These are phyloP conservation scores for Hybognathus amarus DNA, from an alignment of 2,797 vertebrate species.

Conservation along the genomic window DNA sequence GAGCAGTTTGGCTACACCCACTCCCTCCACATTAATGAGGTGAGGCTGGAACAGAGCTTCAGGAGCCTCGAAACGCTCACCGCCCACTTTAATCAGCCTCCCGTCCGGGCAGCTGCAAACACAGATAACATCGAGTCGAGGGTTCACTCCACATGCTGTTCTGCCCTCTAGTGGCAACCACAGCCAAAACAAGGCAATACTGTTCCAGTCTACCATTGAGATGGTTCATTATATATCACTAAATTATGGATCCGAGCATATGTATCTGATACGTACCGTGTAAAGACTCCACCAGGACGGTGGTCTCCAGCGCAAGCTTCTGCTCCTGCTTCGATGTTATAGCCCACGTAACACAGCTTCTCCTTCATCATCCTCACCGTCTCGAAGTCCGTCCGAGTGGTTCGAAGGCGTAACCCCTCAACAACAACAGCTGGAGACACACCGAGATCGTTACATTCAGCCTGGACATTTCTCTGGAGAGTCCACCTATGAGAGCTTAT, in stretches of 20 bases:
- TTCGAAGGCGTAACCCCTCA: conserved; percentile 91
- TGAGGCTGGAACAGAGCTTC: conserved; percentile 98
- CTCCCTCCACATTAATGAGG: conserved; percentile 97
- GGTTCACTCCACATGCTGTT: background rate
- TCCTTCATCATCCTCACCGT: conserved; percentile 93
- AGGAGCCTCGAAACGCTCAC: conserved; percentile 95
- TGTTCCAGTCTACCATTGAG: background rate
- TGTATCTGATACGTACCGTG: conserved; percentile 9
- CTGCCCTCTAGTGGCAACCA: conserved; percentile 17
- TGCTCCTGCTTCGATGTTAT: conserved; percentile 93
- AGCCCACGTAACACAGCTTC: conserved; percentile 89
- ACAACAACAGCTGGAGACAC: conserved; percentile 78
- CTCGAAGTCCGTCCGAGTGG: conserved; percentile 91
- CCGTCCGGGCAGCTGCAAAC: conserved; percentile 51
- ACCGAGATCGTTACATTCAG: background rate
- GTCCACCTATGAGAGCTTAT: background rate
- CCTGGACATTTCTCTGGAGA: background rate
- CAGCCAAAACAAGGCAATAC: background rate
- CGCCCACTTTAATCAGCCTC: conserved; percentile 86
- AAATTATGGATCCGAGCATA: background rate
- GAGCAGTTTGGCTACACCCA: conserved; percentile 96
- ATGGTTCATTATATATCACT: background rate
- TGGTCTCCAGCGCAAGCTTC: conserved; percentile 89
- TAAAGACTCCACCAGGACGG: conserved; percentile 62
- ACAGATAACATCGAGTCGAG: conserved; percentile 70